These are phyloP conservation scores for Drosophila hamatofila DNA, from an alignment of 2,888 invertebrate genomes.

Conservation along the genomic window DNA sequence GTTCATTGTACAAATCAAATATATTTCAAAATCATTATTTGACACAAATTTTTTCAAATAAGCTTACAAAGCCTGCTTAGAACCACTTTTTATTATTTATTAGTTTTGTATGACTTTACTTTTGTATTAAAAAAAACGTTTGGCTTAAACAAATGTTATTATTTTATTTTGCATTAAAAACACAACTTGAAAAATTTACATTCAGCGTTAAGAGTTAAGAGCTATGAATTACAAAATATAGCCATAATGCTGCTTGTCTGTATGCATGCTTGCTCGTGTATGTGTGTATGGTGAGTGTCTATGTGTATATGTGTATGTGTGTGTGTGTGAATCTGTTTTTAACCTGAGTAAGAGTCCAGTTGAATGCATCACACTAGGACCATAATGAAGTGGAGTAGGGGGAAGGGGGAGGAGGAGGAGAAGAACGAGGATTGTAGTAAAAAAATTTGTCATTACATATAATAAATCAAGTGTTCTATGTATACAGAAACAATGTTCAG, in stretches of 20 bases:
- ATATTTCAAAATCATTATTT: no score
- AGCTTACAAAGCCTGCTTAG: no score
- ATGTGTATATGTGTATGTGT: slow-evolving; percentile 5
- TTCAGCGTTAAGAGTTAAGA: slow-evolving; percentile 40
- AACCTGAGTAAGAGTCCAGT: slow-evolving; percentile 65
- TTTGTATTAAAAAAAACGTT: no score
- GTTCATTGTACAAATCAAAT: no score
- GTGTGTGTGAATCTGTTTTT: slow-evolving; percentile 38
- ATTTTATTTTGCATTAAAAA: slow-evolving; percentile 62
- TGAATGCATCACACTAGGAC: slow-evolving; percentile 8
- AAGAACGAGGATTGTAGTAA: neutral
- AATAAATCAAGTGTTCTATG: slow-evolving; percentile 24
- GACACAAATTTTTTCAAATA: neutral
- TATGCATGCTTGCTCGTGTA: slow-evolving; percentile 10
- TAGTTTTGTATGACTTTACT: no score
- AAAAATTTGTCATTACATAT: slow-evolving; percentile 7
- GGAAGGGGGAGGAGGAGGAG: neutral
- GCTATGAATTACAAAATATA: slow-evolving; percentile 56
- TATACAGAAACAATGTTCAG: slow-evolving; percentile 31
- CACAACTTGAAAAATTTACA: slow-evolving; percentile 68
- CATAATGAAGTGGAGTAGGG: slow-evolving; percentile 1
- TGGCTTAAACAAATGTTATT: slow-evolving; percentile 62
- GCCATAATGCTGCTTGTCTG: slow-evolving; percentile 33
- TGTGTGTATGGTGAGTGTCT: slow-evolving; percentile 11
- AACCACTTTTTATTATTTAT: no score